These are phyloP conservation scores for Ceyx margarethae DNA, from an alignment of 2,113 vertebrate species.

Conservation along the genomic window DNA sequence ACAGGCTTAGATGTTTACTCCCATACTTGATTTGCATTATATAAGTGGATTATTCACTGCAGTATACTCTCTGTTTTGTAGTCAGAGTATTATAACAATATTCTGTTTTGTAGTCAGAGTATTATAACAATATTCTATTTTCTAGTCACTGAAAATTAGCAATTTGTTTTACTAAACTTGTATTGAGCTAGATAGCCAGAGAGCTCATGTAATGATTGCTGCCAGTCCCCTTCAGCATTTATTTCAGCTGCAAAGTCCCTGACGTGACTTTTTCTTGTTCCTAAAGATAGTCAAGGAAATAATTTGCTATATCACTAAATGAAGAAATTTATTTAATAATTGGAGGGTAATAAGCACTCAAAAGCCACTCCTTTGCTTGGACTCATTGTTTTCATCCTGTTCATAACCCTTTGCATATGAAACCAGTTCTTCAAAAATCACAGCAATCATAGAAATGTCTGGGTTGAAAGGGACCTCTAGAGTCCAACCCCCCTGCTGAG, in stretches of 20 bases:
- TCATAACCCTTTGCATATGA: neutral
- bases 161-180: neutral
- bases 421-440: neutral
- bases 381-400: neutral
- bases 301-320: neutral
- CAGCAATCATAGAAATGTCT: no score
- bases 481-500: no score
- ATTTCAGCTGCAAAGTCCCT: neutral
- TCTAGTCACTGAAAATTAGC: neutral
- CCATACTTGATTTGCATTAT: neutral
- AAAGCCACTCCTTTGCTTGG: neutral
- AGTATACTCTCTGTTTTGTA: neutral
- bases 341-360: accelerated
- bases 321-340: neutral
- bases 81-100: neutral
- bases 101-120: neutral
- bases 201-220: neutral
- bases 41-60: neutral
- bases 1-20: neutral
- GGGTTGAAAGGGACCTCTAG: no score
- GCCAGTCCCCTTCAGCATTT: neutral
- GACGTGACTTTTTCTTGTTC: neutral
- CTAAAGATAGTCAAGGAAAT: neutral
- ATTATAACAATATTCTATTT: neutral
- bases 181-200: neutral